Base-by-base conservation (phyloP, 2,113 vertebrate species). In the Esox niger region DNA sequence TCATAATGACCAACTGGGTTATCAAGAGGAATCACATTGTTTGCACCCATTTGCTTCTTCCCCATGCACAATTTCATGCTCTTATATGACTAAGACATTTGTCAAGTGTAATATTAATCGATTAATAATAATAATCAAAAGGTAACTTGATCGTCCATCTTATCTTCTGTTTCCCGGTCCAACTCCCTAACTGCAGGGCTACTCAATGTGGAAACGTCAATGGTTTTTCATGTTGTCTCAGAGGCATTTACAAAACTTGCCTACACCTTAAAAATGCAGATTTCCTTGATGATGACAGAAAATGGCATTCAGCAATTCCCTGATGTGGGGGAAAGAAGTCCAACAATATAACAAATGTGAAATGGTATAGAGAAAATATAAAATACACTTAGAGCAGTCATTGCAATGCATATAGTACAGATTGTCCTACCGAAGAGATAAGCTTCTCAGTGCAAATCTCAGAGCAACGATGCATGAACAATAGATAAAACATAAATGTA, bases 171-270 rank as follows among this genome's bases (percentile, higher is more conserved):
- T n/a, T n/a, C n/a, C n/a, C n/a, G n/a, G n/a, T n/a, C n/a, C n/a
- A n/a, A n/a, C n/a, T n/a, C n/a, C n/a, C n/a, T n/a, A n/a, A n/a
- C n/a, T n/a, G n/a, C n/a, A n/a, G n/a, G n/a, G n/a, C n/a, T n/a
- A n/a, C n/a, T n/a, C n/a, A n/a, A n/a, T n/a, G n/a, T n/a, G n/a
- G n/a, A n/a, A n/a, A n/a, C n/a, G n/a, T n/a, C n/a, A n/a, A n/a
- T n/a, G n/a, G n/a, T 47, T 21, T 55, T 26, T 62, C 15, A 31
- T 27, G 77, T 79, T 75, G 64, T 66, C 77, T 69, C 75, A 46
- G 72, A 58, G 49, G 38, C 66, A 62, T 56, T 26, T 25, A 38
- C 38, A 63, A 64, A 9, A 6, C 29, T n/a, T 52, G 47, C 5
- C 4, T 30, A 32, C 25, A 20, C 25, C 4, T 9, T 33, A 43